Conservation (phyloP, 2,113 vertebrate species). For the Cottus gobio region DNA sequence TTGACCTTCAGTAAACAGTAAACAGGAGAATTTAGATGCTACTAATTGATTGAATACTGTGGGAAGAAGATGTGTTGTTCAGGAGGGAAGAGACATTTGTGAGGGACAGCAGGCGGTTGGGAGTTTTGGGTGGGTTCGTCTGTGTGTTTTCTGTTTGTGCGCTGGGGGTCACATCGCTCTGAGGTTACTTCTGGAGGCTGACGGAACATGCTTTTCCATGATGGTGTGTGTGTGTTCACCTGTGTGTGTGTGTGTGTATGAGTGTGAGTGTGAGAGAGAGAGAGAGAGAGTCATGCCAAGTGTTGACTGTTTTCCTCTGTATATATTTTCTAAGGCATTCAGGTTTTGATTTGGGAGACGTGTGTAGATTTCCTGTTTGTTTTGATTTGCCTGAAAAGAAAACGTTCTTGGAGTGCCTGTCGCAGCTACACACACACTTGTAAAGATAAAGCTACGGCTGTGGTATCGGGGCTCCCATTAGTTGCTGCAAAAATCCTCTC, state of each 20-base stretch:
- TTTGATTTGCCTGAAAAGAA: conserved; percentile 58
- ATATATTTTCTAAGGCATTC: conserved; percentile 71
- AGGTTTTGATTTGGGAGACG: conserved; percentile 45
- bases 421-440: conserved; percentile 55
- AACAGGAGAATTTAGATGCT: conserved; percentile 27
- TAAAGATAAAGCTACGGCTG: conserved; percentile 63
- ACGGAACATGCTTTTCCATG: conserved; percentile 32
- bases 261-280: conserved; percentile 7
- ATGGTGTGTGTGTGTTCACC: conserved; percentile 20
- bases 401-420: conserved; percentile 66
- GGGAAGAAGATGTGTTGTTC: conserved; percentile 10
- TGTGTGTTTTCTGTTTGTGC: conserved; percentile 44
- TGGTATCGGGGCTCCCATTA: conserved; percentile 60
- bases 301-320: conserved; percentile 64
- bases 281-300: conserved; percentile 38
- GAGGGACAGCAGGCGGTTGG: conserved; percentile 16
- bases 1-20: conserved; percentile 1
- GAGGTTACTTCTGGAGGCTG: conserved; percentile 41
- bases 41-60: conserved; percentile 8
- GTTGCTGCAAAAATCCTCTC: conserved; percentile 68
- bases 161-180: conserved; percentile 49
- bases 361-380: conserved; percentile 33
- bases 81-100: background rate
- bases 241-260: conserved; percentile 36
- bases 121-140: conserved; percentile 31